Conservation (phyloP, 2,888 invertebrate species). For the Mesoligia furuncula region DNA sequence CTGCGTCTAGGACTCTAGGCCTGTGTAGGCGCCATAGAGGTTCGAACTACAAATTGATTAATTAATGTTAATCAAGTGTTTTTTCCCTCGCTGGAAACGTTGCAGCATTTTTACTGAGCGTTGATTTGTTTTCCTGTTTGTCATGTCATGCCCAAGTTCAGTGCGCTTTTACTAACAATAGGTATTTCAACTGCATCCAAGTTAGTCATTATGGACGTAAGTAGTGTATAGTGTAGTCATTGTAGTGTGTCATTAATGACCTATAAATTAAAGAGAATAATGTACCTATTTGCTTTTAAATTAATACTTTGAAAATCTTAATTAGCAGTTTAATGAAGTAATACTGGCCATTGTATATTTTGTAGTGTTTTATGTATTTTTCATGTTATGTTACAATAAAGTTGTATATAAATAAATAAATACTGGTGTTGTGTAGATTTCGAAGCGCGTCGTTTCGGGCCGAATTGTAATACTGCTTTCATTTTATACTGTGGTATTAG, state of each 20-base stretch:
- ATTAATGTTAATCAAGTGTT: slow-evolving; percentile 31
- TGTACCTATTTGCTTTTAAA: background rate
- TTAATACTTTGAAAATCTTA: background rate
- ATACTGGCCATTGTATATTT: background rate
- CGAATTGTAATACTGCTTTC: no score
- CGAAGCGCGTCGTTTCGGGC: background rate
- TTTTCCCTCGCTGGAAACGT: slow-evolving; percentile 16
- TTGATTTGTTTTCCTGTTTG: slow-evolving; percentile 44
- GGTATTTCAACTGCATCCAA: slow-evolving; percentile 35
- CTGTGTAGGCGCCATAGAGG: slow-evolving; percentile 14
- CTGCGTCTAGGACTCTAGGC: slow-evolving; percentile 22
- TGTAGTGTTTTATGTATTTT: no score
- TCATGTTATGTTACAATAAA: no score
- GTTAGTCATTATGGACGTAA: background rate
- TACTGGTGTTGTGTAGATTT: background rate
- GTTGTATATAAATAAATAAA: no score
- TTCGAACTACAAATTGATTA: slow-evolving; percentile 20
- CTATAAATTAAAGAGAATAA: background rate
- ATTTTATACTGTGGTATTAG: background rate
- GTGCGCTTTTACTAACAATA: slow-evolving; percentile 34
- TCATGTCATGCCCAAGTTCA: slow-evolving; percentile 37
- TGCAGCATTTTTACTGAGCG: slow-evolving; percentile 1
- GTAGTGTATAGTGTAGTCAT: background rate
- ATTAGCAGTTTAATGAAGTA: background rate
- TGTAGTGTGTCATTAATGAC: slow-evolving; percentile 2